These are phyloP conservation scores for Hypolimnas misippus DNA, from an alignment of 2,888 invertebrate genomes.

Conservation along the genomic window DNA sequence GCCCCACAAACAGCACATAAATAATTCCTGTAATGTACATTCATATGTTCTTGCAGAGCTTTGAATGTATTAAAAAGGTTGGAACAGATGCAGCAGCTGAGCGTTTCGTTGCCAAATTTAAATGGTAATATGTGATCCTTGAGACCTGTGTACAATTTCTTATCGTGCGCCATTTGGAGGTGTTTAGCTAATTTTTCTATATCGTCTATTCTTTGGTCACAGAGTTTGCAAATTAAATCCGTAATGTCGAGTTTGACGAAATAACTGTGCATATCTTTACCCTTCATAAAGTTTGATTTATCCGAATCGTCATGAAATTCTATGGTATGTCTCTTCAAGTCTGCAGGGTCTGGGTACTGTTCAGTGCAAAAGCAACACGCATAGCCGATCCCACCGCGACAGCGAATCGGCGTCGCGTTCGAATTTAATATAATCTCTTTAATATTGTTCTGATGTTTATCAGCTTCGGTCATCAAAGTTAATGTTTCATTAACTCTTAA, in stretches of 20 bases:
- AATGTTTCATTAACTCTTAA: constrained; percentile 1
- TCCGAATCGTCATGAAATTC: constrained; percentile 50
- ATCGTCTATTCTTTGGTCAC: constrained; percentile 35
- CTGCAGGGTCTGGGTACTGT: constrained; percentile 54
- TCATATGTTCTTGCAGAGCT: constrained; percentile 53
- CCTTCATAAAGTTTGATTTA: constrained; percentile 59
- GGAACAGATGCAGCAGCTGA: constrained; percentile 50
- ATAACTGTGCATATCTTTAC: constrained; percentile 47
- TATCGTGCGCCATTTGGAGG: constrained; percentile 44
- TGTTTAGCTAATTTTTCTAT: constrained; percentile 45
- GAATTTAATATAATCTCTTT: constrained; percentile 57
- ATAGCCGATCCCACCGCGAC: constrained; percentile 59
- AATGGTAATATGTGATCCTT: constrained; percentile 53
- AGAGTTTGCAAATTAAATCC: constrained; percentile 46
- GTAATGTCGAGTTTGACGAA: constrained; percentile 53
- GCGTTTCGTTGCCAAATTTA: constrained; percentile 47
- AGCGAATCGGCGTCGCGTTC: constrained; percentile 68
- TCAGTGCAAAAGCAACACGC: constrained; percentile 62
- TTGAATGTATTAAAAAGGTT: constrained; percentile 50
- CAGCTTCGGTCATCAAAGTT: constrained; percentile 40
- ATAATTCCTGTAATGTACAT: constrained; percentile 52
- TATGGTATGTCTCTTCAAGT: constrained; percentile 61
- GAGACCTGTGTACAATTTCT: constrained; percentile 43
- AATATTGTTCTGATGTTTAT: constrained; percentile 59
- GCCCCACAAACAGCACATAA: constrained; percentile 51